Evolutionary conservation across 2,888 invertebrate genomes (phyloP), one percentile per base, ranked within the genome.

Genomic region (Rhagophthalmus giganteus): DNA sequence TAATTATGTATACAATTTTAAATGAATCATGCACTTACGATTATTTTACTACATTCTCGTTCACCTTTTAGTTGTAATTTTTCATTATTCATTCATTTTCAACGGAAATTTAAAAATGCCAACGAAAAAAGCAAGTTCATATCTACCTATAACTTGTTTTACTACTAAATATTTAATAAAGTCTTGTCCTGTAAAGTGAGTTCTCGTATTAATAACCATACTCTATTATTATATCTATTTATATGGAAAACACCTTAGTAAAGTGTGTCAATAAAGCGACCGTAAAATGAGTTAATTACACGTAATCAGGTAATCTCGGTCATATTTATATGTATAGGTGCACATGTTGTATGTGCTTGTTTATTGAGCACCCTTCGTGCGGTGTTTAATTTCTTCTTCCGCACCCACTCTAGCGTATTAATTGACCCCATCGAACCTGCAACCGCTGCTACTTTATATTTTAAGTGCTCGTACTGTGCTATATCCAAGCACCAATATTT

Each of bases 341-440:
- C 49, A 49, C 45, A 55, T 39, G 24, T 37, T 10, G 25, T 39
- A 45, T 53, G 42, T 53, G 34, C 42, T 48, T 54, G 48, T 48
- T 53, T 40, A 47, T 54, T 48, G 47, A 51, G 46, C 59, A 59
- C 59, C 59, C 59, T 57, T 54, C 55, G 49, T 48, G 54, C 44
- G 44, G 44, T 45, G 49, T 50, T 57, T 57, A 57, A 59, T 57
- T 58, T 53, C 54, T 55, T 57, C 57, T 59, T 59, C 59, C 59
- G 59, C 55, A 54, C 57, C 53, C 55, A 52, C 51, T 55, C 50
- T 47, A 38, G 31, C 46, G 34, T 30, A 46, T 51, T 57, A 59
- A 59, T 59, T 59, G 59, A 59, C 59, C 55, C 54, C 33, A 55
- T 53, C 26, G 39, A 48, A 49, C 41, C 46, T 54, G 46, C 49